Evolutionary conservation across 2,888 invertebrate genomes (phyloP).

Genomic region (Blastobasis adustella): DNA sequence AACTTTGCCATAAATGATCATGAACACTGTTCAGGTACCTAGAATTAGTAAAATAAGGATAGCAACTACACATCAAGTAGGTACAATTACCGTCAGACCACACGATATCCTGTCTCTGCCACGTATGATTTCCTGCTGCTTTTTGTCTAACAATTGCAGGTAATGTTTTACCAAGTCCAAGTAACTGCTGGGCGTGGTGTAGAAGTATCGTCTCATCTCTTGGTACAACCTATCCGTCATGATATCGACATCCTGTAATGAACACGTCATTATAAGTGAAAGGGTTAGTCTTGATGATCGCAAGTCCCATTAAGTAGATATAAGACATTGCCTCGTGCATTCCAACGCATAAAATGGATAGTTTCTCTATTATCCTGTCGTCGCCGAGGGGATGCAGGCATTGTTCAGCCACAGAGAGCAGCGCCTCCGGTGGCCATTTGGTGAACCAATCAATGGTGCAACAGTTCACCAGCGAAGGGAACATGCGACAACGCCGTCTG

Average conservation of each 20-base stretch:
- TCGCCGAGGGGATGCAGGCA: slow-evolving; percentile 77
- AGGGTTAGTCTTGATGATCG: background rate
- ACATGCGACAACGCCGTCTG: slow-evolving; percentile 92
- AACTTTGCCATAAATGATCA: no score
- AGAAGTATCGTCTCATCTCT: slow-evolving; percentile 90
- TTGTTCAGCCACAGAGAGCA: slow-evolving; percentile 86
- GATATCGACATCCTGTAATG: slow-evolving; percentile 81
- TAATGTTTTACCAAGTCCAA: slow-evolving; percentile 89
- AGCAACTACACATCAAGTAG: no score
- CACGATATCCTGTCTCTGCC: slow-evolving; percentile 82
- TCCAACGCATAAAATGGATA: slow-evolving; percentile 51
- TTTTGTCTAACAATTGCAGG: slow-evolving; percentile 78
- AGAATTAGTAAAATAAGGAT: no score
- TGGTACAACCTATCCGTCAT: slow-evolving; percentile 85
- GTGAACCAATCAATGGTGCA: slow-evolving; percentile 97
- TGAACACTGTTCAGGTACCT: no score
- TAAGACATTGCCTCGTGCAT: slow-evolving; percentile 54
- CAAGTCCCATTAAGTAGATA: no score
- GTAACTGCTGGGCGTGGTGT: slow-evolving; percentile 94
- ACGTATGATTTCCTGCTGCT: slow-evolving; percentile 80
- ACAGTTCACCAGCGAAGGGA: slow-evolving; percentile 94
- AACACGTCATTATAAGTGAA: slow-evolving; percentile 1
- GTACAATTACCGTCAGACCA: slow-evolving; percentile 74
- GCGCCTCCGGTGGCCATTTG: slow-evolving; percentile 92
- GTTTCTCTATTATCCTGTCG: slow-evolving; percentile 47